A percentile compares a stretch with the other conserved stretches of the same genome.
phyloP scores from a whole-genome alignment of 1,140 invertebrate genomes.

The Aethina tumida region DNA sequence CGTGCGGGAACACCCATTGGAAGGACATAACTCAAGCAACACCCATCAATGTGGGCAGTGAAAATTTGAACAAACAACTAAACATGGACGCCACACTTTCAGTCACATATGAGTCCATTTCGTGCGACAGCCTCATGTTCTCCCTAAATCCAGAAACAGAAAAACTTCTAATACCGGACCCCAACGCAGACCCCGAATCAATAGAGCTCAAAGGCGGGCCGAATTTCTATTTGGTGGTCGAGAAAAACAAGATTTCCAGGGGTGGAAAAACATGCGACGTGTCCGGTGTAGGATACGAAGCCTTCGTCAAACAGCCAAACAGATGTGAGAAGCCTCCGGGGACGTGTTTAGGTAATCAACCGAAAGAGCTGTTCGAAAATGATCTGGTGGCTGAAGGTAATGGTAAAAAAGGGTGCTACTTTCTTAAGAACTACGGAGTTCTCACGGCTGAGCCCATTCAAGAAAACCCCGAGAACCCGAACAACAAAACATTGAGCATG shows the following conservation, averaged over 20 bases:
- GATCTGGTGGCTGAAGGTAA: slow-evolving; percentile 35
- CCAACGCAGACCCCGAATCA: slow-evolving; percentile 11
- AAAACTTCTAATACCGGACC: slow-evolving; percentile 20
- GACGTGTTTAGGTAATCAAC: slow-evolving; percentile 41
- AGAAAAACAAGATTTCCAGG: slow-evolving; percentile 30
- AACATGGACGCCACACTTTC: too few relatives aligned
- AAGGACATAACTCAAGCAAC: slow-evolving; percentile 32
- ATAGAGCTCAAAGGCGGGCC: slow-evolving; percentile 31
- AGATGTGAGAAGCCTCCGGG: slow-evolving; percentile 34
- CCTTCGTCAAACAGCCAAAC: slow-evolving; percentile 39
- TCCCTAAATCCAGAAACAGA: slow-evolving; percentile 16
- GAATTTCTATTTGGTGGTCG: slow-evolving; percentile 37
- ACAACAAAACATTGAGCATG: slow-evolving; percentile 21
- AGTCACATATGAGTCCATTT: too few relatives aligned
- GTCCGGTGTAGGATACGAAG: slow-evolving; percentile 38
- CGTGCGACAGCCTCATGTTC: slow-evolving; percentile 13
- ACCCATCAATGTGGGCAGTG: slow-evolving; percentile 23
- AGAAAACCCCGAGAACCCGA: slow-evolving; percentile 25
- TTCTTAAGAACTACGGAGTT: slow-evolving; percentile 39
- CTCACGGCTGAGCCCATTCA: too few relatives aligned
- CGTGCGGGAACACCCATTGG: slow-evolving; percentile 31
- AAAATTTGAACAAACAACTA: background rate
- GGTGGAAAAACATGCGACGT: slow-evolving; percentile 40
- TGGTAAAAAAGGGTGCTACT: slow-evolving; percentile 37
- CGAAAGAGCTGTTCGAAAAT: slow-evolving; percentile 36